Evolutionary conservation across 2,888 invertebrate genomes (phyloP).

Genomic region (Lithosia quadra): DNA sequence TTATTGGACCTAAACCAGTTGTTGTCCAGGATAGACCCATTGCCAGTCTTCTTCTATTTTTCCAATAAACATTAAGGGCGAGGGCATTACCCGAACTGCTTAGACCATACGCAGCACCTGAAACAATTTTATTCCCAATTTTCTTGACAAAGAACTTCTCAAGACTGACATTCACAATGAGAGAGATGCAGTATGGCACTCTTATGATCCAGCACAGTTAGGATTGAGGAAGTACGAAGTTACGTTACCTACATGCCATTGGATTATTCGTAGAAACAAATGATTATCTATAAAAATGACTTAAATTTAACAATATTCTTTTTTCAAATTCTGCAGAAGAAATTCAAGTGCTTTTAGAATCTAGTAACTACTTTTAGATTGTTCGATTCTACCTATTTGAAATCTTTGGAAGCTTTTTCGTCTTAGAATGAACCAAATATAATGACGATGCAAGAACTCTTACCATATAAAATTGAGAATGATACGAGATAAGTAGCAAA

Average conservation of each 20-base stretch:
- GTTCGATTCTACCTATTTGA: not conserved
- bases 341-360: too few relatives aligned
- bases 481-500: conserved; percentile 89
- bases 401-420: not conserved
- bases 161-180: not conserved
- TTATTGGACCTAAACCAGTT: conserved; percentile 90
- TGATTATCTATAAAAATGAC: not conserved
- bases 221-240: too few relatives aligned
- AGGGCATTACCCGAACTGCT: conserved; percentile 90
- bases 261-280: not conserved
- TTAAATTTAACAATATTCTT: too few relatives aligned
- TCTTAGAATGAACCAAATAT: not conserved
- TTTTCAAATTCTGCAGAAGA: too few relatives aligned
- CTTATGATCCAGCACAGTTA: too few relatives aligned
- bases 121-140: conserved; percentile 32
- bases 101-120: conserved; percentile 89
- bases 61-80: conserved; percentile 92
- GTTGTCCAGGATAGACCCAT: conserved; percentile 91
- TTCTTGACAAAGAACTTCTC: not conserved
- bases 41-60: conserved; percentile 89
- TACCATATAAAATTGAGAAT: conserved; percentile 90
- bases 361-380: too few relatives aligned
- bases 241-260: not conserved
- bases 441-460: conserved; percentile 46
- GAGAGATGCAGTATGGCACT: too few relatives aligned